Conservation (phyloP, 2,113 vertebrate genomes). For the Irena cyanogastra region DNA sequence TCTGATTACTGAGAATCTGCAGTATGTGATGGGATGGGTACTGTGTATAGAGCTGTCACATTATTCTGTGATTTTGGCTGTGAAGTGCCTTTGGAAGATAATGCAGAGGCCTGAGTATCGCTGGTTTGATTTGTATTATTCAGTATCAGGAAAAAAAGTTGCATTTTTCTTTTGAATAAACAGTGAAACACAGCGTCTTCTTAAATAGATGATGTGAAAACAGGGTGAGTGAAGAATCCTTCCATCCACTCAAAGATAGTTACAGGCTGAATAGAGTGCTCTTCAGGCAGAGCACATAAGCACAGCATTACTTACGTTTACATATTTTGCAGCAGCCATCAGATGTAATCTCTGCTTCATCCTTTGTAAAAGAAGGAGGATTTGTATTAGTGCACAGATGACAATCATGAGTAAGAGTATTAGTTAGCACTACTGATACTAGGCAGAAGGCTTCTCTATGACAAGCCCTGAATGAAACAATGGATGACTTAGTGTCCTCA, state of each 20-base stretch:
- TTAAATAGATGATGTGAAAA: background rate
- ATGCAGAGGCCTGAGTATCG: background rate
- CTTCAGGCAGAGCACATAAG: background rate
- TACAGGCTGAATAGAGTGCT: background rate
- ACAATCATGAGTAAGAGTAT: background rate
- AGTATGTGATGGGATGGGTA: background rate
- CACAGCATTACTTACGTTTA: conserved; percentile 38
- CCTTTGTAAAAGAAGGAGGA: background rate
- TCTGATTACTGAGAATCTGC: background rate
- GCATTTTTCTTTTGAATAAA: background rate
- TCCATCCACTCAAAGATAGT: background rate
- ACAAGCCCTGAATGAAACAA: background rate
- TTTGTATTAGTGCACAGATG: background rate
- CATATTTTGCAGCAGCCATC: conserved; percentile 65
- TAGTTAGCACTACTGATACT: background rate
- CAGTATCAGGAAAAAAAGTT: background rate
- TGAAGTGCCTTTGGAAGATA: background rate
- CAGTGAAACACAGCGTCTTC: background rate
- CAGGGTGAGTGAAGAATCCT: background rate
- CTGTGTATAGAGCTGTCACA: background rate
- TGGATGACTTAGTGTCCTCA: background rate
- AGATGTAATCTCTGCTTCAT: background rate
- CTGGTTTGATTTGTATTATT: background rate
- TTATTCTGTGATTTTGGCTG: background rate
- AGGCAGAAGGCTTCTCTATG: background rate